These are phyloP conservation scores for Solenodon paradoxus DNA, from an alignment of 2,113 vertebrate genomes.

Conservation along the genomic window DNA sequence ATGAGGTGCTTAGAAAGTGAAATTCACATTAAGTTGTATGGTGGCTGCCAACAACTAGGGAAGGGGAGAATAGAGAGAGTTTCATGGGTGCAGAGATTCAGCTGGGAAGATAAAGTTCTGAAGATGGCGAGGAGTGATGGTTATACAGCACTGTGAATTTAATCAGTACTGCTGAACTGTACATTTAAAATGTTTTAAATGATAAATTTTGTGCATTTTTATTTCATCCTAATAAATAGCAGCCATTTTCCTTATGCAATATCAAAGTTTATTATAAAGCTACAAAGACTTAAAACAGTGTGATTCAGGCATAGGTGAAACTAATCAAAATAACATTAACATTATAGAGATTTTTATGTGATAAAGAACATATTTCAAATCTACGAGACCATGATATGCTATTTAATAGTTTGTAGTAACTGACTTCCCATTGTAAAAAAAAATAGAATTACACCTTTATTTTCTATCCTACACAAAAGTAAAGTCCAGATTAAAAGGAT, in stretches of 20 bases:
- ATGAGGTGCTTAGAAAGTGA: too few relatives aligned
- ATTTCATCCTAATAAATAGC: too few relatives aligned
- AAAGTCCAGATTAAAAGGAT: not conserved
- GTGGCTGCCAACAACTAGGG: not conserved
- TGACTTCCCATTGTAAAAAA: not conserved
- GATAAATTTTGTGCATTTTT: too few relatives aligned
- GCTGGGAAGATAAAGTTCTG: not conserved
- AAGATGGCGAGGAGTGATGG: not conserved
- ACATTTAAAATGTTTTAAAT: too few relatives aligned
- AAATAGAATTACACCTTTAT: not conserved
- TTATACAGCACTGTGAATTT: not conserved
- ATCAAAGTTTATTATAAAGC: not conserved
- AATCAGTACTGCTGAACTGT: too few relatives aligned
- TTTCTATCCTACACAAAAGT: not conserved
- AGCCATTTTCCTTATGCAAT: too few relatives aligned
- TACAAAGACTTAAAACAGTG: not conserved
- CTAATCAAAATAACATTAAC: not conserved
- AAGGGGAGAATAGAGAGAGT: not conserved
- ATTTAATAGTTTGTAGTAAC: not conserved
- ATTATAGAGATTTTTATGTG: too few relatives aligned
- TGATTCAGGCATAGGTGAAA: not conserved
- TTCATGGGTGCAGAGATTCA: not conserved
- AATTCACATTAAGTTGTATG: too few relatives aligned
- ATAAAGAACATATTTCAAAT: not conserved
- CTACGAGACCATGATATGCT: not conserved